These are phyloP conservation scores for Pecten maximus DNA, from an alignment of 2,888 invertebrate species.

Conservation along the genomic window DNA sequence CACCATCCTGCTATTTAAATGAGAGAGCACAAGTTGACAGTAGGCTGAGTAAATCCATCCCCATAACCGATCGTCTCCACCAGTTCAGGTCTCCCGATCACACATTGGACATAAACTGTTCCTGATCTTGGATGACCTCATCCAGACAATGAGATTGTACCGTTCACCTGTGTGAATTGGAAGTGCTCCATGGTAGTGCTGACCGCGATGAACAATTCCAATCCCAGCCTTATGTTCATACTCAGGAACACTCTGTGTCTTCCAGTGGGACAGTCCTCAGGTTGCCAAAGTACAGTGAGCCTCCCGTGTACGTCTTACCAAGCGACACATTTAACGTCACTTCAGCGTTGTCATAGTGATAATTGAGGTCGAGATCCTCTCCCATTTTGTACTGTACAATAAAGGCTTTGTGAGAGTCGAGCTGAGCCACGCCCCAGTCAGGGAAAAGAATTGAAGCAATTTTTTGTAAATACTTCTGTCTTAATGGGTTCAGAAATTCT, in stretches of 20 bases:
- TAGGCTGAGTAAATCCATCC: slow-evolving; percentile 75
- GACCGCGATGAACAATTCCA: slow-evolving; percentile 82
- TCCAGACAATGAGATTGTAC: slow-evolving; percentile 83
- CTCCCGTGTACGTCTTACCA: slow-evolving; percentile 80
- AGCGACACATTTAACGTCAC: slow-evolving; percentile 83
- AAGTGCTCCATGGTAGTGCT: slow-evolving; percentile 82
- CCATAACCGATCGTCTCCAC: slow-evolving; percentile 73
- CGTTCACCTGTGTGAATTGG: slow-evolving; percentile 81
- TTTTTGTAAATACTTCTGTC: slow-evolving; percentile 79
- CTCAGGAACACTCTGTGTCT: slow-evolving; percentile 53
- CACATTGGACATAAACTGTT: slow-evolving; percentile 83
- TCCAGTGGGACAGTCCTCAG: slow-evolving; percentile 71
- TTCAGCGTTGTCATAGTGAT: slow-evolving; percentile 84
- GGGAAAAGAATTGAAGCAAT: slow-evolving; percentile 79
- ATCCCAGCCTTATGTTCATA: slow-evolving; percentile 72
- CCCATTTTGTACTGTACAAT: slow-evolving; percentile 81
- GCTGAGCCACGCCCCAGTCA: slow-evolving; percentile 77
- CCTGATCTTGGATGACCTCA: slow-evolving; percentile 82
- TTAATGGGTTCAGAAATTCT: slow-evolving; percentile 78
- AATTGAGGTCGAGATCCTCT: slow-evolving; percentile 80
- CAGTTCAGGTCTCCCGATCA: slow-evolving; percentile 76
- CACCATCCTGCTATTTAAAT: no score
- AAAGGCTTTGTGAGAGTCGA: slow-evolving; percentile 83
- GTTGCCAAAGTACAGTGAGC: slow-evolving; percentile 81
- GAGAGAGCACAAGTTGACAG: not conserved